A percentile compares a stretch with the other conserved stretches of the same genome.
Conservation (phyloP, 1,140 invertebrate genomes). For the Heliconius congener region DNA sequence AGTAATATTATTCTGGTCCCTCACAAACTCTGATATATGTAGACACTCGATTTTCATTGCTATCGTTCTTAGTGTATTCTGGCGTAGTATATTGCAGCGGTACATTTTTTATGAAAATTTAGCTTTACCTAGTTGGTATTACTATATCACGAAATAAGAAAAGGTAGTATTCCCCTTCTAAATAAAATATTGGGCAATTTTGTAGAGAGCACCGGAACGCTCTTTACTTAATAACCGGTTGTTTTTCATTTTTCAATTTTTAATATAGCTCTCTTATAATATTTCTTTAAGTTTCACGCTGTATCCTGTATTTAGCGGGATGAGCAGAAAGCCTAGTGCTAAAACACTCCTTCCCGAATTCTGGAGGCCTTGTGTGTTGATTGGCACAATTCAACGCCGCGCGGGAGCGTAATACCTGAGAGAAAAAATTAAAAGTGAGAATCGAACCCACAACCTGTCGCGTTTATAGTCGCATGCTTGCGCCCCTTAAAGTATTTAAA, state of each 20-base stretch:
- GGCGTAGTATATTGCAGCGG: constrained; percentile 16
- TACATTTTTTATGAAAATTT: constrained; percentile 41
- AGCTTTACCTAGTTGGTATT: constrained; percentile 26
- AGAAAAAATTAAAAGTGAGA: no score
- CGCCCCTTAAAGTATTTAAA: no score
- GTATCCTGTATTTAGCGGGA: no score
- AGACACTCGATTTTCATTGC: constrained; percentile 49
- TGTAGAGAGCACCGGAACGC: constrained; percentile 29
- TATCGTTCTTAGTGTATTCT: constrained; percentile 33
- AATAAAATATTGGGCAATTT: constrained; percentile 36
- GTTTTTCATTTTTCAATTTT: constrained; percentile 3
- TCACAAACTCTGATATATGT: constrained; percentile 44
- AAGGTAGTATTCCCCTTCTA: constrained; percentile 23
- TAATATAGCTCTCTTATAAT: background rate
- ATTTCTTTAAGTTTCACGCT: no score
- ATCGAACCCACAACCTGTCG: no score
- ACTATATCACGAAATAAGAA: constrained; percentile 31
- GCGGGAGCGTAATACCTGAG: no score
- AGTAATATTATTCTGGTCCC: constrained; percentile 41
- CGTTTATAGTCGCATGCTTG: no score
- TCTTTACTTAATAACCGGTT: constrained; percentile 19
- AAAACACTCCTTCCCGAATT: no score
- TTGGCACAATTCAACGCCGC: no score
- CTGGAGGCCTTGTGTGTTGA: no score
- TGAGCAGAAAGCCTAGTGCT: no score